These are phyloP conservation scores for Cosmopolites sordidus DNA, from an alignment of 2,888 invertebrate species.

Conservation along the genomic window DNA sequence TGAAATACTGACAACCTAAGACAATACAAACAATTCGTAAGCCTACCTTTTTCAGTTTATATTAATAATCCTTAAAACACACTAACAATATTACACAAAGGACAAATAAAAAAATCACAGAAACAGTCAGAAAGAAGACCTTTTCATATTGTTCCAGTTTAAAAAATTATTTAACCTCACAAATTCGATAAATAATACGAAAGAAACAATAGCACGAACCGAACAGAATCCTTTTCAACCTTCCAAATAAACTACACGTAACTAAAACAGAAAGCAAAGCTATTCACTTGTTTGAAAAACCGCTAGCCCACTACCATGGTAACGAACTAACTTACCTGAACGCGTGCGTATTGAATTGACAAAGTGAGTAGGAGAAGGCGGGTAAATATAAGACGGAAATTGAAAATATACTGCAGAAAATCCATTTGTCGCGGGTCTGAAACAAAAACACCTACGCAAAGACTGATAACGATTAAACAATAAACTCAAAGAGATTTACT, in stretches of 20 bases:
- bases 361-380: neutral
- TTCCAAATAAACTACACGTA: constrained; percentile 3
- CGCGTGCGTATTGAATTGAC: constrained; percentile 17
- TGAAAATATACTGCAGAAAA: too few relatives aligned
- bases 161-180: neutral
- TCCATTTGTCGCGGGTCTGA: too few relatives aligned
- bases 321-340: constrained; percentile 25
- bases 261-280: constrained; percentile 20
- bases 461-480: too few relatives aligned
- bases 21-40: neutral
- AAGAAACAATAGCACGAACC: constrained; percentile 1
- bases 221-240: neutral
- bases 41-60: neutral
- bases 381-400: neutral
- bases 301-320: constrained; percentile 27
- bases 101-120: neutral
- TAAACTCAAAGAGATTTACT: too few relatives aligned
- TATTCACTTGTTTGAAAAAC: constrained; percentile 27
- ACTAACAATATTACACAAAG: neutral
- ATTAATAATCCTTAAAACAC: neutral
- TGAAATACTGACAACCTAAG: too few relatives aligned
- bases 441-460: too few relatives aligned
- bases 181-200: neutral
- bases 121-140: neutral
- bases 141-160: neutral